These are phyloP conservation scores for Odobenus rosmarus DNA, from an alignment of 2,113 vertebrate genomes.

Conservation along the genomic window DNA sequence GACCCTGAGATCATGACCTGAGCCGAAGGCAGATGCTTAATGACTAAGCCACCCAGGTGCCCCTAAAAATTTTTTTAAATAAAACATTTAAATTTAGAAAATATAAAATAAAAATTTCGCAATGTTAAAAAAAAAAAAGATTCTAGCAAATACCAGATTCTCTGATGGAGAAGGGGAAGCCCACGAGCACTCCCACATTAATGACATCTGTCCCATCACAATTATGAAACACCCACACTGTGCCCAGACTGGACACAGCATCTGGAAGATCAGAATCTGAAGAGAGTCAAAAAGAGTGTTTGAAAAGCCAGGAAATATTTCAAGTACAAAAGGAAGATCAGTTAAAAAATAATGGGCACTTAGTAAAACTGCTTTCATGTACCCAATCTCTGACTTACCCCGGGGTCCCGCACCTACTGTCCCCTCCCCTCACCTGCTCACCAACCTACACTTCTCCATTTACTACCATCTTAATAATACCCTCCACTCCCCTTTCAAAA, in stretches of 20 bases:
- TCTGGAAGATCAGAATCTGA: background rate
- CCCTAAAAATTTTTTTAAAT: no score
- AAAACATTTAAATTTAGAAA: background rate
- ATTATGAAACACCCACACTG: background rate
- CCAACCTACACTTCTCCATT: background rate
- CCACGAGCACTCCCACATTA: background rate
- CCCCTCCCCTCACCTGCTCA: background rate
- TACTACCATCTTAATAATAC: background rate
- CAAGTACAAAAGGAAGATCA: background rate
- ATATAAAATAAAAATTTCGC: background rate
- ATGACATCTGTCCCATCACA: background rate
- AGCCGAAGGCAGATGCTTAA: no score
- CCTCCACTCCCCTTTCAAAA: background rate
- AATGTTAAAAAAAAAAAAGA: background rate
- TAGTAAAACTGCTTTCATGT: background rate
- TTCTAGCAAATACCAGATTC: background rate
- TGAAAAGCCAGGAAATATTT: background rate
- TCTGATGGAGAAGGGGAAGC: background rate
- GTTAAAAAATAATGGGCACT: background rate
- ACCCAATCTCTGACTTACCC: background rate
- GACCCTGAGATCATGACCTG: no score
- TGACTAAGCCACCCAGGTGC: no score
- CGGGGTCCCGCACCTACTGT: background rate
- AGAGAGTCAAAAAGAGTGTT: background rate
- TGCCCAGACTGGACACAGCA: background rate